These are phyloP conservation scores for Urocyon cinereoargenteus DNA, from an alignment of 2,797 vertebrate species.

Conservation along the genomic window DNA sequence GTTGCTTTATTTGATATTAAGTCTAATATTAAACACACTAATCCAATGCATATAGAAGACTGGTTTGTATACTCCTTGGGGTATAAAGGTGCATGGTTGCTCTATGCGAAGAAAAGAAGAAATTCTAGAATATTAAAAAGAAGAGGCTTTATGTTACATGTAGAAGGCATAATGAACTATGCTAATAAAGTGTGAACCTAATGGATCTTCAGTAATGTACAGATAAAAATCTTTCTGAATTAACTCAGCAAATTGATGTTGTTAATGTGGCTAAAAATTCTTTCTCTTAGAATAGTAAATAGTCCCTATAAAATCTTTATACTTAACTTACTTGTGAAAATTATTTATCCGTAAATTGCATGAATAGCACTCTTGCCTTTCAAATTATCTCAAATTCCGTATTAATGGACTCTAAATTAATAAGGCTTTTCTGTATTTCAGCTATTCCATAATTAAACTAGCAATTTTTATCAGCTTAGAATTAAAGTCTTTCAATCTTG, in stretches of 20 bases:
- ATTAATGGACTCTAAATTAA: conserved; percentile 39
- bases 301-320: neutral
- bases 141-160: neutral
- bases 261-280: neutral
- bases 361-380: neutral
- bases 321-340: neutral
- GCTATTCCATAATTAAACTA: conserved; percentile 21
- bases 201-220: neutral
- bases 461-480: conserved; percentile 44
- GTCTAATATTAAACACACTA: neutral
- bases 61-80: neutral
- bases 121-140: neutral
- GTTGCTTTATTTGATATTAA: neutral
- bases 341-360: conserved; percentile 37
- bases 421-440: conserved; percentile 14
- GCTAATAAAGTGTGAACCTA: too few species aligned
- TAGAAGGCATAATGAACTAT: neutral
- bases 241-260: neutral
- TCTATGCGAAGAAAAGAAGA: neutral
- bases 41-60: neutral
- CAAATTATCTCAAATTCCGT: neutral
- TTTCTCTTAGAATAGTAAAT: neutral
- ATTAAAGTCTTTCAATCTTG: conserved; percentile 1
- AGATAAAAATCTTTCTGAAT: neutral
- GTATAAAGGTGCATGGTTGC: neutral